Evolutionary conservation across 2,797 vertebrate species (phyloP).

Genomic region (Artibeus lituratus): DNA sequence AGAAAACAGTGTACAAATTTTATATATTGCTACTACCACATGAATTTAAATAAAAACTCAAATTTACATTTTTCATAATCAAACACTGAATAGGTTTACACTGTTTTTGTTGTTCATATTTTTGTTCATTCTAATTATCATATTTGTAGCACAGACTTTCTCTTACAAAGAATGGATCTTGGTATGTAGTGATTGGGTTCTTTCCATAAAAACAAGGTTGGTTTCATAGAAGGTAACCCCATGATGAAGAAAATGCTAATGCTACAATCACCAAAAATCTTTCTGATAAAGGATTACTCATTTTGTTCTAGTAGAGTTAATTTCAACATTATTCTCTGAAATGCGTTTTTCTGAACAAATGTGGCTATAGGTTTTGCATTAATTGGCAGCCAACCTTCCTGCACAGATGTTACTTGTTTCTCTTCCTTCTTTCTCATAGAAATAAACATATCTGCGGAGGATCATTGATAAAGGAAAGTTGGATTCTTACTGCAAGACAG

Average conservation of each 20-base stretch:
- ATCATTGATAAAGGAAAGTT: slow-evolving; percentile 94
- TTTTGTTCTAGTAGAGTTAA: neutral
- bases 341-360: neutral
- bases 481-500: slow-evolving; percentile 96
- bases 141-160: neutral
- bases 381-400: slow-evolving; percentile 32
- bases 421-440: slow-evolving; percentile 78
- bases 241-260: neutral
- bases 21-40: neutral
- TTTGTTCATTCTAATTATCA: neutral
- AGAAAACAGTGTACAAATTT: neutral
- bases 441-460: slow-evolving; percentile 96
- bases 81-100: neutral
- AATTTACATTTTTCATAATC: neutral
- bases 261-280: neutral
- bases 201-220: neutral
- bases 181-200: neutral
- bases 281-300: neutral
- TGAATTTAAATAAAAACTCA: neutral
- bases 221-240: neutral
- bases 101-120: neutral
- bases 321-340: neutral
- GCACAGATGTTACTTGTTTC: slow-evolving; percentile 1
- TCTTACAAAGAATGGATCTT: neutral
- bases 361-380: neutral